Conservation (phyloP, 1,140 invertebrate genomes). For the Temnothorax curvispinosus region DNA sequence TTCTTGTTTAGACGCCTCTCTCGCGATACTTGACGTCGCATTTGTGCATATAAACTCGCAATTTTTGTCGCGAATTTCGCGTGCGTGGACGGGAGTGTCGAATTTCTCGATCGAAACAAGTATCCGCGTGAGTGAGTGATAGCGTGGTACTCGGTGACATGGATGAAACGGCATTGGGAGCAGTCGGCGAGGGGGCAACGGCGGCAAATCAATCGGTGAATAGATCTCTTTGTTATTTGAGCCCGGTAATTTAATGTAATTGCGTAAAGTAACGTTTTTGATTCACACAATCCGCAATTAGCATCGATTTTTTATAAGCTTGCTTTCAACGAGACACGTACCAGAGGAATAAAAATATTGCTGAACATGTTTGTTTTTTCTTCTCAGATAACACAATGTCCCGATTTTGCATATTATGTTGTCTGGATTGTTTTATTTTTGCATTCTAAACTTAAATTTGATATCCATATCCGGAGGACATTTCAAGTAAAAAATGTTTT, state of each 20-base stretch:
- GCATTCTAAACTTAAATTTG: constrained; percentile 6
- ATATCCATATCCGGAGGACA: not conserved
- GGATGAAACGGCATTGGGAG: not conserved
- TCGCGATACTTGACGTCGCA: not conserved
- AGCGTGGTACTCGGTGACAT: not conserved
- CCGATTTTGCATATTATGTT: too few species aligned
- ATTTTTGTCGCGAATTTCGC: not conserved
- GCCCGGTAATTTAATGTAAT: not conserved
- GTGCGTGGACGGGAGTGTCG: not conserved
- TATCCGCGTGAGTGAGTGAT: not conserved
- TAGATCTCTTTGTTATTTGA: not conserved
- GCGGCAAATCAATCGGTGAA: constrained; percentile 1
- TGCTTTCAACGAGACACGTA: not conserved
- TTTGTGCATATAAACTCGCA: not conserved
- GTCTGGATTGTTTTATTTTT: not conserved
- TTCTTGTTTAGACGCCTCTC: not conserved
- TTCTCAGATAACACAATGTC: too few species aligned
- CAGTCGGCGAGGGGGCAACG: not conserved
- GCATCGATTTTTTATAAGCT: not conserved
- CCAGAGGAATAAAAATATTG: not conserved
- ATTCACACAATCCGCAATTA: not conserved
- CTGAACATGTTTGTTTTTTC: too few species aligned
- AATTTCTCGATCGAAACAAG: not conserved
- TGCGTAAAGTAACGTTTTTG: not conserved
- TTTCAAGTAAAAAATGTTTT: not conserved